Evolutionary conservation across 2,888 invertebrate species (phyloP), one percentile per base, ranked within the genome.

Genomic region (Chromoteleia sp.): DNA sequence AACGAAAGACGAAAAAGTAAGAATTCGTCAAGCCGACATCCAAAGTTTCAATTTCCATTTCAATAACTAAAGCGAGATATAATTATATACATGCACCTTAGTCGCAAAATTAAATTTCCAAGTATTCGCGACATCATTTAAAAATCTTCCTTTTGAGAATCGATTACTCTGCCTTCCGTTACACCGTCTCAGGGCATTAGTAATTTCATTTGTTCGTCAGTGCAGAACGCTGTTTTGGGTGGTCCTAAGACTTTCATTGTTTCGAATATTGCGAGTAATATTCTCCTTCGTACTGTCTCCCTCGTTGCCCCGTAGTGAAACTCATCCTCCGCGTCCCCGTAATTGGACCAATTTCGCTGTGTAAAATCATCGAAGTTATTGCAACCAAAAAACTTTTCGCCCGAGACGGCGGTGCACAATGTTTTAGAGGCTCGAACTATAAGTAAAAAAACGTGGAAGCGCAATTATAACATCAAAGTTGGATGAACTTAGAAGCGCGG

Each of bases 311-410:
- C 36, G 15, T 45, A 61, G 54, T 45, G 71, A 58, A 67, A 45
- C 77, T 63, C 77, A 50, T 67, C 73, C 59, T 73, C 59, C 10
- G 8, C 56, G 59, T 58, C 67, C 25, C 21, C 25, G 73, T 81
- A 81, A 81, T 81, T 77, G 77, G 81, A 41, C 74, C 77, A 81
- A 81, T 81, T 81, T 77, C 19, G 77, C 67, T 41, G 39, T 50
- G 77, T 50, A 78, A 63, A 63, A 70, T 78, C 63, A 71, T 58
- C 65, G 30, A 50, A 59, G 30, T 71, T 73, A 76, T 81, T 76
- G 65, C 63, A 77, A 56, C 61, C 39, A 63, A 61, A 61, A 52
- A 67, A 12, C 56, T 36, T n/a, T 36, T 61, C 33, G 65, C 5
- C 14, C 63, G 48, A 48, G 21, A 30, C 39, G 19, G 4, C 52